Percentiles rank a stretch among this genome's conserved stretches.
phyloP scores from a whole-genome alignment of 2,888 invertebrate species.

The Agrilus biguttatus region DNA sequence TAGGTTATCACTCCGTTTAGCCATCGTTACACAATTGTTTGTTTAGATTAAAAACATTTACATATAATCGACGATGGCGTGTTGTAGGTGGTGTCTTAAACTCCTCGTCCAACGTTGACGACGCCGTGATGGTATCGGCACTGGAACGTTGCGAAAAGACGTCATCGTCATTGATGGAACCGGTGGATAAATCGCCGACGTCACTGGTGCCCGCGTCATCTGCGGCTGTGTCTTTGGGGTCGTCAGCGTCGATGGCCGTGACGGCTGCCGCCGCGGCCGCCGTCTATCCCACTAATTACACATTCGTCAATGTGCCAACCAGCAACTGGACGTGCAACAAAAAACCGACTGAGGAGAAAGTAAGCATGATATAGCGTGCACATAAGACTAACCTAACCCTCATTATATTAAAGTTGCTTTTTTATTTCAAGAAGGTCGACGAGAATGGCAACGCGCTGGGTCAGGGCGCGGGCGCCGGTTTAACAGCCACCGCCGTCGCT shows the following conservation, averaged over 20 bases:
- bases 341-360: conserved; percentile 8
- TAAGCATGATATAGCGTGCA: neutral
- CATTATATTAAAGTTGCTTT: conserved; percentile 2
- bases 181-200: conserved; percentile 15
- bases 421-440: conserved; percentile 49
- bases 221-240: conserved; percentile 29
- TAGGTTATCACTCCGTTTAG: neutral
- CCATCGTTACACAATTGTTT: neutral
- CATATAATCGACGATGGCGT: neutral
- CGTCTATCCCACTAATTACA: neutral
- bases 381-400: too few relatives aligned
- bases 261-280: neutral
- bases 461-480: conserved; percentile 34
- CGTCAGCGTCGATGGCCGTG: too few relatives aligned
- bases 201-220: conserved; percentile 26
- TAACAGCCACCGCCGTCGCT: conserved; percentile 28
- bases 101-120: conserved; percentile 9
- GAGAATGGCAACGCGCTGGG: conserved; percentile 67
- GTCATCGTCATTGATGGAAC: conserved; percentile 30
- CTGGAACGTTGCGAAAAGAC: conserved; percentile 13
- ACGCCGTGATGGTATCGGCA: conserved; percentile 14
- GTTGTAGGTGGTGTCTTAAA: neutral
- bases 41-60: too few relatives aligned
- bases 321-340: neutral
- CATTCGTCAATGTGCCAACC: neutral